These are phyloP conservation scores for Solenopsis fugax DNA, from an alignment of 1,140 invertebrate genomes.

Conservation along the genomic window DNA sequence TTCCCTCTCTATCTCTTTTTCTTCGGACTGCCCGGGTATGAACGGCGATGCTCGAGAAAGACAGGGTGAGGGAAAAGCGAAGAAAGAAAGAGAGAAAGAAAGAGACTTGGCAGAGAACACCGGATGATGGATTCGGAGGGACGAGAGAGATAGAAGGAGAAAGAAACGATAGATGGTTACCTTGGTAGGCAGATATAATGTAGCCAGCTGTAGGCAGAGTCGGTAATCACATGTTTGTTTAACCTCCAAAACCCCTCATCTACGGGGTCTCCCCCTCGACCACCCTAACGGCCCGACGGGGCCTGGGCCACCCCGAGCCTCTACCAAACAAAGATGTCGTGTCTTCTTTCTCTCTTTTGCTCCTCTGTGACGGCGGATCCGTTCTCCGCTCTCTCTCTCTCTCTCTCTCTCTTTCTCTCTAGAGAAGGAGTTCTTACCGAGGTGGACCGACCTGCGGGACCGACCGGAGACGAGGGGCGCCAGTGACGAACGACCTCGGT, in stretches of 20 bases:
- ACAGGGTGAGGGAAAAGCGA: conserved; percentile 44
- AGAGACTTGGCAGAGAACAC: conserved; percentile 39
- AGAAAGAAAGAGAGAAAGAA: conserved; percentile 56
- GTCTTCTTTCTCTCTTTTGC: conserved; percentile 74
- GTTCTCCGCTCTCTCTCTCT: background rate
- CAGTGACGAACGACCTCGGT: conserved; percentile 83
- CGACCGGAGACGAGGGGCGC: conserved; percentile 46
- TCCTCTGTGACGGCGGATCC: conserved; percentile 17
- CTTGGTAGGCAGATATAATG: conserved; percentile 85
- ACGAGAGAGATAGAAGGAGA: conserved; percentile 48
- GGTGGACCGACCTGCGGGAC: conserved; percentile 44
- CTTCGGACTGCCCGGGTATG: conserved; percentile 50
- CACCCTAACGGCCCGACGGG: conserved; percentile 78
- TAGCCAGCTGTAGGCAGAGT: conserved; percentile 86
- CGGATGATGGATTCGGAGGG: conserved; percentile 69
- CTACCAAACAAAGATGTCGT: conserved; percentile 83
- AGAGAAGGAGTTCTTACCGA: background rate
- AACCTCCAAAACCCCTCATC: conserved; percentile 87
- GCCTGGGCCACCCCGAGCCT: conserved; percentile 84
- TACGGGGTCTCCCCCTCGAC: conserved; percentile 78
- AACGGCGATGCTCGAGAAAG: conserved; percentile 47
- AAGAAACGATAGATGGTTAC: conserved; percentile 75
- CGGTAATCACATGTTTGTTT: conserved; percentile 87
- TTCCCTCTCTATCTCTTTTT: conserved; percentile 62
- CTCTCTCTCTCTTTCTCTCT: background rate